phyloP scores from a whole-genome alignment of 1,140 invertebrate genomes.

The Agrypnia vestita region DNA sequence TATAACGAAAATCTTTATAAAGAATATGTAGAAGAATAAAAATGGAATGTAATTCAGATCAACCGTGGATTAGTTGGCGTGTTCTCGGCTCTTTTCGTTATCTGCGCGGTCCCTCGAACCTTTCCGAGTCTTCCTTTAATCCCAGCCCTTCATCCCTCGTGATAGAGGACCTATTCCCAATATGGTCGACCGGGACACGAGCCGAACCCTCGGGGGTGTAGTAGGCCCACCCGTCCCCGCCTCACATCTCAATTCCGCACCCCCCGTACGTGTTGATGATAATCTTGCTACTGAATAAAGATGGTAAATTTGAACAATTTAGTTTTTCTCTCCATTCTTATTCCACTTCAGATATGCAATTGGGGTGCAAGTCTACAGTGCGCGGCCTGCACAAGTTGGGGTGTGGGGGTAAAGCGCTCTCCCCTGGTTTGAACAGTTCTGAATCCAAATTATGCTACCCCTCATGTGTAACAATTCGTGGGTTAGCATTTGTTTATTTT shows the following conservation, averaged over 20 bases:
- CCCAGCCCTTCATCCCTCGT: conserved; percentile 4
- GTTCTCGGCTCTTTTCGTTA: conserved; percentile 9
- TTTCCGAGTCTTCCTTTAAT: conserved; percentile 16
- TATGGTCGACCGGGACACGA: conserved; percentile 26
- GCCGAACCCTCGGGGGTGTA: conserved; percentile 22
- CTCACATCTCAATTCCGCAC: conserved; percentile 7
- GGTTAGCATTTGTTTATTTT: background rate
- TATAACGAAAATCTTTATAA: no score
- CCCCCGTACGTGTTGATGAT: conserved; percentile 50
- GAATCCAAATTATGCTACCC: conserved; percentile 9
- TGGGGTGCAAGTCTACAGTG: conserved; percentile 3
- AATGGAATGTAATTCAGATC: background rate
- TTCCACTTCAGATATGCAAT: conserved; percentile 48
- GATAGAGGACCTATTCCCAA: conserved; percentile 27
- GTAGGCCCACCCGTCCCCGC: conserved; percentile 10
- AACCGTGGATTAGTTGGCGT: background rate
- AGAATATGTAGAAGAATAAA: no score
- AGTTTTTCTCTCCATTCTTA: conserved; percentile 56
- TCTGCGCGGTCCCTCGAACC: background rate
- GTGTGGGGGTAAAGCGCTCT: background rate
- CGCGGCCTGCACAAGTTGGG: background rate
- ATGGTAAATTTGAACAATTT: conserved; percentile 61
- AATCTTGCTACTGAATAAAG: conserved; percentile 61
- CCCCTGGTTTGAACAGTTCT: background rate
- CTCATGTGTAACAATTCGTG: conserved; percentile 6